Evolutionary conservation across 35 echinoderm and acorn worm genomes (phyloP), one percentile per base, ranked within the genome.

Genomic region (Ophioderma brevispina): DNA sequence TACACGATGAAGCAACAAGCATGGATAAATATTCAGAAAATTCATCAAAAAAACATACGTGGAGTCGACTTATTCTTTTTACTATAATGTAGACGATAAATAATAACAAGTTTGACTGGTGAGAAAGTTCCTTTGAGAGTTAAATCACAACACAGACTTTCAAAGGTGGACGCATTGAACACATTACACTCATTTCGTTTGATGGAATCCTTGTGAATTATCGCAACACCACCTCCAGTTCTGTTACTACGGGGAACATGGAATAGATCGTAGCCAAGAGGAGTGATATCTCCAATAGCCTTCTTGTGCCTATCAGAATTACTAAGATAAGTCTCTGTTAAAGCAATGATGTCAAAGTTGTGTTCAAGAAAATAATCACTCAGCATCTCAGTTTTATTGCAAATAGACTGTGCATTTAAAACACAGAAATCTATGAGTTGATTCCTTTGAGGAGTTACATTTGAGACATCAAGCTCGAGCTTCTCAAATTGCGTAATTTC

Each of bases 281-380:
- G 85, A 41, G 87, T 94, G 17, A 28, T 37, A 32, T 78, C 86
- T 1, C 36, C 56, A 55, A 85, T 55, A 35, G 78, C 28, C 23
- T 31, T 50, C 32, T 78, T 32, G 40, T 94, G 52, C n/a, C 80
- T 42, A 17, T 75, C 33, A 18, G 10, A 18, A 55, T 43, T 18
- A 82, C 75, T 87, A 1, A 95, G 32, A 84, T 89, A 95, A 3
- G 89, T 91, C 55, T 94, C 93, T 46, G 88, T 87, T 2, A 95
- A 30, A 42, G 94, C 89, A 28, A 91, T 1, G 33, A 91, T 34
- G 39, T 95, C 94, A 33, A 83, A 91, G 13, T 84, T 76, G 55
- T 88, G 34, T 33, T 91, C 77, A 19, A 33, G 19, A 19, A 84
- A 39, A 28, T 84, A 55, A 31, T 85, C 55, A 13, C 19, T 64